phyloP scores from a whole-genome alignment of 2,888 invertebrate genomes.

The Trachelus troglodyta region DNA sequence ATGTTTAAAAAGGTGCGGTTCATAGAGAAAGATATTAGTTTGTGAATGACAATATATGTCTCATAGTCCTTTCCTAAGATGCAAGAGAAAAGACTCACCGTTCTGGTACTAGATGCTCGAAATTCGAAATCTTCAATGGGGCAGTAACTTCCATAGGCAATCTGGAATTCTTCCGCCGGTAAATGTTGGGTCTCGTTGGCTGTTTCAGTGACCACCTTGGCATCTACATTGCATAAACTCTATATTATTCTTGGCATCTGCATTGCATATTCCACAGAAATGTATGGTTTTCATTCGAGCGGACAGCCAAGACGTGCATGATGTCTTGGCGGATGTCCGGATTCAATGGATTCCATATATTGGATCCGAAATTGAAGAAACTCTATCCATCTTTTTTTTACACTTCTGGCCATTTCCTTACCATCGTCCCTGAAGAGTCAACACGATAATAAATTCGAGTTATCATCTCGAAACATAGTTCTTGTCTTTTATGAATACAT shows the following conservation, averaged over 20 bases:
- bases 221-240: slow-evolving; percentile 5
- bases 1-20: neutral
- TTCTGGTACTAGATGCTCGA: neutral
- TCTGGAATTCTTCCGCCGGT: neutral
- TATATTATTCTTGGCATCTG: slow-evolving; percentile 7
- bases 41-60: neutral
- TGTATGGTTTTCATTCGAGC: neutral
- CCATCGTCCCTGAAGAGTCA: neutral
- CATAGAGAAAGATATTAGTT: neutral
- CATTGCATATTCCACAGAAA: slow-evolving; percentile 3
- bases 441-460: neutral
- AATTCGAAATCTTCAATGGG: neutral
- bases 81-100: neutral
- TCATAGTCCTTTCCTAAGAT: neutral
- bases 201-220: slow-evolving; percentile 3
- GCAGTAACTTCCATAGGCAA: neutral
- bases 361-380: neutral
- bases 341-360: neutral
- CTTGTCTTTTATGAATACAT: neutral
- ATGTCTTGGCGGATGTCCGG: slow-evolving; percentile 3
- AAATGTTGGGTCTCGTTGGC: neutral
- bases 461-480: neutral
- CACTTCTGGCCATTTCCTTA: neutral
- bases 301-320: slow-evolving; percentile 1
- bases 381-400: neutral